Evolutionary conservation across 2,888 invertebrate species (phyloP).

Genomic region (Tanypteryx hageni): DNA sequence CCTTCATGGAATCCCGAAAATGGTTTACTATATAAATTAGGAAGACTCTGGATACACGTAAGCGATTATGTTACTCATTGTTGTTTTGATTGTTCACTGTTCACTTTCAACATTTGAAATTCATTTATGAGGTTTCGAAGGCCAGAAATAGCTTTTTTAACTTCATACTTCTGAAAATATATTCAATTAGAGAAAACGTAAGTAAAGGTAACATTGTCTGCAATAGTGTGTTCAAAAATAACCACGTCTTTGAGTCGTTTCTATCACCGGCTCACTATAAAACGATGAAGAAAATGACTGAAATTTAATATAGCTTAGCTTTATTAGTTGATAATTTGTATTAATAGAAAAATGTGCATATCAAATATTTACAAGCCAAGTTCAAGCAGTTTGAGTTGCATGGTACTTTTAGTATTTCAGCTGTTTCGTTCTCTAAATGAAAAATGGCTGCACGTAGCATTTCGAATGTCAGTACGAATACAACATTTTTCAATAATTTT

Average conservation of each 20-base stretch:
- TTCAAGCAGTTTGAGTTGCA: background rate
- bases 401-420: background rate
- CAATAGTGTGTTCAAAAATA: background rate
- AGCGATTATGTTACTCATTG: constrained; percentile 13
- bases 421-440: background rate
- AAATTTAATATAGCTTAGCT: background rate
- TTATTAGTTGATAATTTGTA: background rate
- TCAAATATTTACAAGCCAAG: background rate
- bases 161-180: background rate
- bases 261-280: background rate
- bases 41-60: constrained; percentile 52
- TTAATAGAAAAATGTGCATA: background rate
- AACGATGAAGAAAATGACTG: background rate
- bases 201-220: background rate
- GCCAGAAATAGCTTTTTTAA: background rate
- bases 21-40: constrained; percentile 25
- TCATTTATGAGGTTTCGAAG: background rate
- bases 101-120: background rate
- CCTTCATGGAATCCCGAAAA: background rate
- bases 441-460: constrained; percentile 7
- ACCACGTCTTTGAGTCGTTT: background rate
- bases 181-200: background rate
- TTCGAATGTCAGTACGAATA: background rate
- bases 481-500: background rate
- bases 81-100: constrained; percentile 38